These are phyloP conservation scores for Lepidostoma basale DNA, from an alignment of 1,140 invertebrate species.

Conservation along the genomic window DNA sequence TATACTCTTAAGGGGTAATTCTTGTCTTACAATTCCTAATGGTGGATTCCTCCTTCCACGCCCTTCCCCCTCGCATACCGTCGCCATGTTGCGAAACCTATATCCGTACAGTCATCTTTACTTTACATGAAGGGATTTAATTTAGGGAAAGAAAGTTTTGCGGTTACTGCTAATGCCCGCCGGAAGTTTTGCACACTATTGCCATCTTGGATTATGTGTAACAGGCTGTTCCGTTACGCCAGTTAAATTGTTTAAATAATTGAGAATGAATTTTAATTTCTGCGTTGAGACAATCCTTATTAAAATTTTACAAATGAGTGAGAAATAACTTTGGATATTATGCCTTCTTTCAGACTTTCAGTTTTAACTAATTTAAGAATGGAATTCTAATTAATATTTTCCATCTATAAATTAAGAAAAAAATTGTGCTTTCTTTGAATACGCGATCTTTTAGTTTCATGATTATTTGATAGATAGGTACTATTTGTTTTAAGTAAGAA, in stretches of 20 bases:
- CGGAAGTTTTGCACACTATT: background rate
- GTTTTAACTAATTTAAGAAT: no score
- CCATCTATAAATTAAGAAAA: no score
- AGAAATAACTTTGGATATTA: no score
- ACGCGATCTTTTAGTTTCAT: no score
- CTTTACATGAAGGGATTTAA: background rate
- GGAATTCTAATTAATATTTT: no score
- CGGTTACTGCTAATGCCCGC: conserved; percentile 2
- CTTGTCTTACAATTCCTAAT: conserved; percentile 59
- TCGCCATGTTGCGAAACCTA: conserved; percentile 17
- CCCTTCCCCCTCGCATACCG: conserved; percentile 2
- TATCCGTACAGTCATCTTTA: conserved; percentile 1
- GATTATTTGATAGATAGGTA: no score
- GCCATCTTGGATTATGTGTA: background rate
- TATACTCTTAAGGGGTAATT: conserved; percentile 60
- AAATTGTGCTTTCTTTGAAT: no score
- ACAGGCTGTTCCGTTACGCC: background rate
- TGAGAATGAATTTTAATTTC: no score
- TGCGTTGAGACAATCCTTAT: no score
- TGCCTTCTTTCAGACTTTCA: no score
- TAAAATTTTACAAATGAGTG: no score
- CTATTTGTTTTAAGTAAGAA: no score
- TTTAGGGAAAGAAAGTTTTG: conserved; percentile 17
- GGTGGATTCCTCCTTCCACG: conserved; percentile 38
- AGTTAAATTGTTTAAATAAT: conserved; percentile 10